Percentiles rank a stretch among this genome's conserved stretches.
Evolutionary conservation across 2,797 vertebrate species (phyloP).

Genomic region (Gallinago stenura): DNA sequence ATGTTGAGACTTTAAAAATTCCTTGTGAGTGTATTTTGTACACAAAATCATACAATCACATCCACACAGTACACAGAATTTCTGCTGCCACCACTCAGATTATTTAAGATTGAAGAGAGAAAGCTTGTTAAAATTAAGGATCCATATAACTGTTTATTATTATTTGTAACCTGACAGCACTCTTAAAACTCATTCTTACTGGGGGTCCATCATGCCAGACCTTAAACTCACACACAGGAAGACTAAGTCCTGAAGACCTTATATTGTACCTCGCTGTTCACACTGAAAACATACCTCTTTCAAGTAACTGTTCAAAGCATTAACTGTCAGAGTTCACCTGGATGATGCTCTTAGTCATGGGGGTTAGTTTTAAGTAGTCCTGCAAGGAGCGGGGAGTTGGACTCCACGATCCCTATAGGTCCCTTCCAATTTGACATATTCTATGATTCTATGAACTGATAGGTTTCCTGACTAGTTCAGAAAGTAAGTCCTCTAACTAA

Average conservation of each 20-base stretch:
- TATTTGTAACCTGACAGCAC: background rate
- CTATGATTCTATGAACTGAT: background rate
- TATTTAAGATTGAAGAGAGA: background rate
- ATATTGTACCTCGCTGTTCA: background rate
- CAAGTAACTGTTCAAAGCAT: background rate
- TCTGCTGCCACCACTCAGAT: background rate
- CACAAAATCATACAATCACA: slow-evolving; percentile 22
- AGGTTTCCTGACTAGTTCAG: background rate
- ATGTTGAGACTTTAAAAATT: slow-evolving; percentile 43
- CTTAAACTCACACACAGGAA: background rate
- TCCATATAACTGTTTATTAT: background rate
- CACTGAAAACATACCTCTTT: background rate
- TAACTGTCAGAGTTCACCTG: background rate
- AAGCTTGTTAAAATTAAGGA: background rate
- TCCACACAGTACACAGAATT: background rate
- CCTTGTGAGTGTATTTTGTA: slow-evolving; percentile 16
- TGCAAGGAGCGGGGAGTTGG: background rate
- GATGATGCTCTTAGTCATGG: background rate
- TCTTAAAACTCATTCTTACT: background rate
- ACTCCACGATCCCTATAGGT: background rate
- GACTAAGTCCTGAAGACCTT: background rate
- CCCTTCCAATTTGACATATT: background rate
- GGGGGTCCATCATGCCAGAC: background rate
- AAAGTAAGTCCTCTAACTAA: background rate
- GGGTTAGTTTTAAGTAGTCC: background rate